These are phyloP conservation scores for Chrysolina haemoptera DNA, from an alignment of 2,888 invertebrate species.

Conservation along the genomic window DNA sequence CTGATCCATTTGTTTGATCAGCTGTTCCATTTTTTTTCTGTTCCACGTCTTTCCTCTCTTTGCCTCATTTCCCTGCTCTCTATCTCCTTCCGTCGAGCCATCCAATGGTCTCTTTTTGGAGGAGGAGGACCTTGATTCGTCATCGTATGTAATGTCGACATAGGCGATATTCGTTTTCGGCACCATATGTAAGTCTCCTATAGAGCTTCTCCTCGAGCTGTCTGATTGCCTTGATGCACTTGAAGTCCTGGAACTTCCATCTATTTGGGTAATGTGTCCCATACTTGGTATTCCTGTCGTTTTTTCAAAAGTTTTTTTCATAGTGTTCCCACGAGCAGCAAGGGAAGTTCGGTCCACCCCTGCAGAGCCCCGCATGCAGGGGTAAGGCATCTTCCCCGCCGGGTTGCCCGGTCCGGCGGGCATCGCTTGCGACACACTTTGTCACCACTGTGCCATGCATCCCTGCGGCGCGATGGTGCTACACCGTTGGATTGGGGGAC, in stretches of 20 bases:
- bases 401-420: too few relatives aligned
- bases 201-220: not conserved
- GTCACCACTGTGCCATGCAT: too few relatives aligned
- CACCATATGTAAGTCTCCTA: not conserved
- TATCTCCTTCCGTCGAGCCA: not conserved
- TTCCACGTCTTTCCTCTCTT: not conserved
- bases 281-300: not conserved
- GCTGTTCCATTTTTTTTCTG: not conserved
- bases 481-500: too few relatives aligned
- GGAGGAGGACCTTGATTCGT: not conserved
- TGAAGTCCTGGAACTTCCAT: not conserved
- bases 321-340: not conserved
- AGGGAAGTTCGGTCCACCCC: too few relatives aligned
- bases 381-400: too few relatives aligned
- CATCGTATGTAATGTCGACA: not conserved
- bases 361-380: too few relatives aligned
- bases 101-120: not conserved
- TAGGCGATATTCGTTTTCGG: not conserved
- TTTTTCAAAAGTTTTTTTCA: not conserved
- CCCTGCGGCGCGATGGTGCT: too few relatives aligned
- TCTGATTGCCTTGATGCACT: not conserved
- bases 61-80: not conserved
- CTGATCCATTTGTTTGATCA: not conserved
- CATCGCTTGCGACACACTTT: too few relatives aligned
- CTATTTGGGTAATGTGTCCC: too few relatives aligned